Evolutionary conservation across 2,888 invertebrate genomes (phyloP), one percentile per base, ranked within the genome.

Genomic region (Zygothrica quintamaculata): DNA sequence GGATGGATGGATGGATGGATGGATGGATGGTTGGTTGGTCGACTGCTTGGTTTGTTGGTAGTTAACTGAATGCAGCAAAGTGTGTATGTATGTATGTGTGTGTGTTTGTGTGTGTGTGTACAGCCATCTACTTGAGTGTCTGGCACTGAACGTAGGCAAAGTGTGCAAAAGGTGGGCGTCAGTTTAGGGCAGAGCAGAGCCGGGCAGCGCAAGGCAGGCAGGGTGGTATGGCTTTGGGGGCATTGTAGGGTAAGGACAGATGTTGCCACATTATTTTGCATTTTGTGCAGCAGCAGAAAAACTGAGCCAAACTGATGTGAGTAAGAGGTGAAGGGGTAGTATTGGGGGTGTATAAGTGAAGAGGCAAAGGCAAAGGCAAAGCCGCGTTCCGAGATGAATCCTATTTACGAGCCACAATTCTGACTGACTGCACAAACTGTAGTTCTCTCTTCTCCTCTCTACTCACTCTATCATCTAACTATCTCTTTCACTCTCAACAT

Each of bases 301-400:
- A 53, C 36, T 46, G 50, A 64, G 50, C 58, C 64, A 53, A 62
- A 52, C 16, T 40, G 69, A 44, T 51, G 67, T n/a, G n/a, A 34
- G n/a, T n/a, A n/a, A n/a, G n/a, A n/a, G n/a, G n/a, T n/a, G n/a
- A n/a, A 59, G 39, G 47, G 15, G 26, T 11, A 8, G n/a, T 9
- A 1, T 7, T 7, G 29, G 29, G 29, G 1, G 29, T 1, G 7
- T 8, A 9, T 1, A 29, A 5, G n/a, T 5, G 1, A 5, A n/a
- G 29, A 1, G 18, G 16, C 42, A 47, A 47, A 11, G 40, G 52
- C 34, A 37, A 29, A 70, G 66, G 57, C 78, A 67, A 81, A 56
- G 48, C 60, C 81, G 80, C 87, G 85, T 58, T 42, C 65, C 77
- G 65, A 86, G 80, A 69, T 79, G 86, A 84, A 87, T 84, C 84